Base-by-base conservation (phyloP, 2,888 invertebrate species). In the Ectemnius cavifrons region DNA sequence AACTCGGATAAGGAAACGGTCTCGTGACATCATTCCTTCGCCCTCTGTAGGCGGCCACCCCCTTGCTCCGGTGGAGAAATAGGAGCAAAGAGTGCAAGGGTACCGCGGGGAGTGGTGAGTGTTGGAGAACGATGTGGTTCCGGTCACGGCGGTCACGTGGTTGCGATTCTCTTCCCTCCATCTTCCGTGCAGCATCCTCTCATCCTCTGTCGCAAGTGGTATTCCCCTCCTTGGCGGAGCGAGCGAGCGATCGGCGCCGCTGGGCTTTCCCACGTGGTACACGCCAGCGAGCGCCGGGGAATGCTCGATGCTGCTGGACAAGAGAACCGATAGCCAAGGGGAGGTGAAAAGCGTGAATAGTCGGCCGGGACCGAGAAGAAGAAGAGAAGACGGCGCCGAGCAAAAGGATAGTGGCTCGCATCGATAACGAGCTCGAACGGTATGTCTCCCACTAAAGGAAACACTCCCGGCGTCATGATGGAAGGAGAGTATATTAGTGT, bases 101-200 rank as follows among this genome's bases (percentile, higher is more conserved):
- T 67, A 65, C 23, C 20, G 37, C 59, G 75, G 65, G 63, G 37
- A 68, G 72, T 74, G 73, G 66, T 63, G 75, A 64, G 63, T 62
- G 71, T 52, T 57, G 56, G 52, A 65, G 59, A 63, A 80, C 78
- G 75, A 79, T 81, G 85, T 77, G 83, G 80, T 85, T 84, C 84
- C 79, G 85, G 84, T 87, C 85, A 81, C 84, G 81, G 80, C 85
- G 86, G 79, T 85, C 84, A 86, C 85, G 84, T 85, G 86, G 84
- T 78, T 73, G 71, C 60, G 62, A 69, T 64, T 73, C 69, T 63
- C 75, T 65, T 56, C 46, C 71, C 60, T 45, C 65, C 63, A 16
- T 52, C 45, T 28, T 61, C 52, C 65, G 20, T 64, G 27, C 64
- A 63, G 52, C 52, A 16, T 16, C 52, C 52, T 16, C 52, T 14